Base-by-base conservation (phyloP, 2,888 invertebrate genomes). In the Pyrochroa serraticornis region DNA sequence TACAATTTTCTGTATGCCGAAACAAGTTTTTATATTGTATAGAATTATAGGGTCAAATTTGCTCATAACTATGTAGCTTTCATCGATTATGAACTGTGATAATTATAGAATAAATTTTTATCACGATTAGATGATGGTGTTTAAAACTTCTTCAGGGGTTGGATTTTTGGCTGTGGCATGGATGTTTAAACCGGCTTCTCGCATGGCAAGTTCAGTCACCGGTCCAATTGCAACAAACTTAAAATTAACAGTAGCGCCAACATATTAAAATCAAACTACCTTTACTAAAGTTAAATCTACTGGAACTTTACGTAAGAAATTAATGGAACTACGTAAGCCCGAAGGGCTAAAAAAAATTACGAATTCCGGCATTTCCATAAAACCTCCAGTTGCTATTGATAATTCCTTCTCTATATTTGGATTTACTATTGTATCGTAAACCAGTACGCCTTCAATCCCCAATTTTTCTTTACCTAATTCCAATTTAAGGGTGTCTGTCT, bases 321-420 rank as follows among this genome's bases (percentile, higher is more conserved):
- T 77, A 34, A 80, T 63, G 0, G 80, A 78, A 67, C 79, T 82
- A 49, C 79, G 79, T 0, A 85, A 79, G 12, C 85, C 85, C 3
- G 85, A 85, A 1, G 85, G 85, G 66, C 85, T 85, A 63, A 85
- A 85, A 74, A 84, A 85, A 1, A 84, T 81, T 34, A 85, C 67
- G 70, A 75, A 84, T 65, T 84, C 82, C 0, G 83, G 78, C 37
- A 82, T 77, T 33, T 61, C 58, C 14, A 55, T 67, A 44, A 70
- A 77, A 62, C 76, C 72, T 1, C 79, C 67, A 6, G 79, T 76
- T 0, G 79, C 67, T 1, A 77, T 71, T 1, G 63, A 63, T 14
- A 83, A 76, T 39, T 83, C 79, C 60, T 78, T 73, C 34, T 77
- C 76, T 47, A 85, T 69, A 55, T 78, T 75, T 0, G 80, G 77